Evolutionary conservation across 2,888 invertebrate species (phyloP).

Genomic region (Caenorhabditis panamensis): DNA sequence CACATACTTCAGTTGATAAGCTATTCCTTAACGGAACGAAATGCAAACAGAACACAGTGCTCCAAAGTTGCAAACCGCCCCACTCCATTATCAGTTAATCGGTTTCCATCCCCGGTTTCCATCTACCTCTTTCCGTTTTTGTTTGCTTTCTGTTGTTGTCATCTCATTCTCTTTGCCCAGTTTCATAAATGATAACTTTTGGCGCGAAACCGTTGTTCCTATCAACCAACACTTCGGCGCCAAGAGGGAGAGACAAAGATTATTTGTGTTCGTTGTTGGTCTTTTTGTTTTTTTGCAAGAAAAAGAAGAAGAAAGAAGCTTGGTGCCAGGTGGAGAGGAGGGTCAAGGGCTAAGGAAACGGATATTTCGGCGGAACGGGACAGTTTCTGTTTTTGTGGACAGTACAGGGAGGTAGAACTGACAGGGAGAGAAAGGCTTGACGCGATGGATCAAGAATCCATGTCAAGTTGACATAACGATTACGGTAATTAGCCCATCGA

Average conservation of each 20-base stretch:
- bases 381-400: background rate
- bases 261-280: background rate
- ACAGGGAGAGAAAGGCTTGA: background rate
- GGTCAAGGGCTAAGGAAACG: constrained; percentile 46
- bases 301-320: constrained; percentile 12
- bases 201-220: constrained; percentile 14
- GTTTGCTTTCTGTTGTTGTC: constrained; percentile 15
- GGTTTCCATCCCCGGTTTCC: constrained; percentile 1
- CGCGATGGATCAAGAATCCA: background rate
- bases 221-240: background rate
- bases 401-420: background rate
- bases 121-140: constrained; percentile 7
- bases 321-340: constrained; percentile 26
- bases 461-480: constrained; percentile 44
- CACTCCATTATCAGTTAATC: background rate
- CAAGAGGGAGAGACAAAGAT: background rate
- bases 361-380: constrained; percentile 1
- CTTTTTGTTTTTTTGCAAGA: constrained; percentile 6
- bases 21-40: constrained; percentile 8
- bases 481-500: constrained; percentile 48
- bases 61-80: constrained; percentile 1
- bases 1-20: constrained; percentile 11
- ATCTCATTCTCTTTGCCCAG: constrained; percentile 1
- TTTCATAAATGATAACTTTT: constrained; percentile 7
- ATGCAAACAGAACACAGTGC: constrained; percentile 12